Conservation (phyloP, 2,113 vertebrate species). For the Isurus oxyrinchus region DNA sequence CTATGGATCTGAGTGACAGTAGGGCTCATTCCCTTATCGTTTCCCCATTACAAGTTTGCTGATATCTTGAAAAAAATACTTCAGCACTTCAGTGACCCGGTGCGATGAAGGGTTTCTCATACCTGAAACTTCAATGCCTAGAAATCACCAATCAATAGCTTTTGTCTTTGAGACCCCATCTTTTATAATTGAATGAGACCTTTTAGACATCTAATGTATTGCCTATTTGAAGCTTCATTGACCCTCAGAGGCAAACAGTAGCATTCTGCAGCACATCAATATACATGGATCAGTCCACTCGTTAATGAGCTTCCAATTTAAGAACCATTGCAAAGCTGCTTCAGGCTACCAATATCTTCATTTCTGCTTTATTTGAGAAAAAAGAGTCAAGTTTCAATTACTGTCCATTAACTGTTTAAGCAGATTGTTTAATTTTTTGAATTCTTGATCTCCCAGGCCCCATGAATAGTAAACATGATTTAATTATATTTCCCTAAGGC, state of each 20-base stretch:
- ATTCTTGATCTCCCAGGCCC: not conserved
- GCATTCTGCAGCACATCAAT: constrained; percentile 5
- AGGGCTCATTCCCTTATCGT: no score
- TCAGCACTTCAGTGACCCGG: not conserved
- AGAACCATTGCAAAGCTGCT: not conserved
- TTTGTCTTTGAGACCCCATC: constrained; percentile 11
- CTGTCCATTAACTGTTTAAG: not conserved
- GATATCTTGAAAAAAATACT: not conserved
- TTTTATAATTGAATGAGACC: constrained; percentile 28
- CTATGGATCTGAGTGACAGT: not conserved
- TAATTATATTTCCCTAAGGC: not conserved
- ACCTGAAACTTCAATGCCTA: not conserved
- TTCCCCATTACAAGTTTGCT: no score
- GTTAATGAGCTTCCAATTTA: constrained; percentile 30
- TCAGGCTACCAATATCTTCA: constrained; percentile 20
- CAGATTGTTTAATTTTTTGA: not conserved
- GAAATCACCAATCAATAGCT: constrained; percentile 8
- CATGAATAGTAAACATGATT: not conserved
- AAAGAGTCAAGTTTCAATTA: not conserved
- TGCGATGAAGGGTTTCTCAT: not conserved
- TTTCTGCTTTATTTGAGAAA: not conserved
- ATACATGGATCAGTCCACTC: constrained; percentile 3
- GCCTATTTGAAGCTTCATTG: constrained; percentile 34
- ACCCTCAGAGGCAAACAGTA: not conserved
- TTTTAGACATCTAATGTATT: constrained; percentile 27